Evolutionary conservation across 2,113 vertebrate species (phyloP).

Genomic region (Lagopus muta): DNA sequence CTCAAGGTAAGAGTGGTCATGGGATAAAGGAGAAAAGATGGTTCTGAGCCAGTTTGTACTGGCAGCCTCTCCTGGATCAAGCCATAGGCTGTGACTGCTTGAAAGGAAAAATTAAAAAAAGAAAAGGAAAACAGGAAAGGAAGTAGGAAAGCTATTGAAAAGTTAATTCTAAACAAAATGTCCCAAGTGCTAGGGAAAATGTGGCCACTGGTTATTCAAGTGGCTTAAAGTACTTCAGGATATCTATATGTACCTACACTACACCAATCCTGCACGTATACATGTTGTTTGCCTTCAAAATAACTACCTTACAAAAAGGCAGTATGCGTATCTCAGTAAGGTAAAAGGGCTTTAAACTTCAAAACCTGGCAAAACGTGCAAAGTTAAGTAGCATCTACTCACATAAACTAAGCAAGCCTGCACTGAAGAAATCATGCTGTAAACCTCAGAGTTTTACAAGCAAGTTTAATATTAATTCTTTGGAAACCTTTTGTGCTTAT

Average conservation of each 20-base stretch:
- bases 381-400: conserved; percentile 65
- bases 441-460: conserved; percentile 71
- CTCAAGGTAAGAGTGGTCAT: not conserved
- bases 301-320: conserved; percentile 27
- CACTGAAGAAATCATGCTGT: conserved; percentile 57
- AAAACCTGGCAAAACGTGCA: not conserved
- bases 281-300: not conserved
- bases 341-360: conserved; percentile 53
- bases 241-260: not conserved
- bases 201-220: conserved; percentile 3
- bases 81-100: not conserved
- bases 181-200: conserved; percentile 1
- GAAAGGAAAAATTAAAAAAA: not conserved
- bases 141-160: not conserved
- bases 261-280: not conserved
- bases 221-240: conserved; percentile 18
- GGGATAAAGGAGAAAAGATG: not conserved
- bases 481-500: conserved; percentile 70
- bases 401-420: conserved; percentile 62
- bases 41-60: not conserved
- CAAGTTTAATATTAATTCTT: conserved; percentile 75
- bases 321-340: not conserved
- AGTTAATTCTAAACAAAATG: conserved; percentile 51
- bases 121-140: not conserved
- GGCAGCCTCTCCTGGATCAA: not conserved